Evolutionary conservation across 2,888 invertebrate genomes (phyloP), one percentile per base, ranked within the genome.

Genomic region (Cryptocephalus moraei): DNA sequence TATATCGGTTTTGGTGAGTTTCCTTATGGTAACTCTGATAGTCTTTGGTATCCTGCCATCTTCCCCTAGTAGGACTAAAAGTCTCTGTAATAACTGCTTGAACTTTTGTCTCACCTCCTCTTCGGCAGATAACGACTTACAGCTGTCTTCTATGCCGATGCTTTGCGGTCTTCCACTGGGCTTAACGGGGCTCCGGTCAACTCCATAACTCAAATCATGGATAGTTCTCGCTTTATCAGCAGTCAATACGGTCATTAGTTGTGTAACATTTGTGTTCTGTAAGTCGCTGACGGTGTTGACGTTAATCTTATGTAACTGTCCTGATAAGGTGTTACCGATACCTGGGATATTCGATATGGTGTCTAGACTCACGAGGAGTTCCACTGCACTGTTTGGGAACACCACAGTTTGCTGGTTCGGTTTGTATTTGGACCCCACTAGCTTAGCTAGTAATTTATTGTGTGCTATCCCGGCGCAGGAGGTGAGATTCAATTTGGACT

Each of bases 401-500:
- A 90, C 73, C 31, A 82, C 76, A 0, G 90, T 89, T 69, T 91
- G 91, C 62, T 88, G 81, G 67, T 90, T 84, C 8, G 91, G 91
- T 67, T 88, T 89, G 63, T 87, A 76, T 53, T 79, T 71, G 36
- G 78, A 75, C 53, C 86, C 84, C 42, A 78, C 82, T 52, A 91
- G 70, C 71, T 91, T 91, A 2, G 91, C 84, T 62, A 91, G 68
- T 49, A 91, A 69, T 71, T 91, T 91, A 67, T 91, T 91, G 60
- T 88, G 85, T 33, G 86, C 82, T 51, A 91, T 78, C 43, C 91
- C 91, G 33, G 89, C 88, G 73, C 88, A 87, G 57, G 82, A 81
- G 2, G 88, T 89, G 50, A 89, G 76, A 44, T 83, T 80, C 55
- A 90, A 72, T 54, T 85, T 81, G 48, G 77, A 73, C 55, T 74